Evolutionary conservation across 2,113 vertebrate genomes (phyloP).

Genomic region (Tetraodon nigroviridis): DNA sequence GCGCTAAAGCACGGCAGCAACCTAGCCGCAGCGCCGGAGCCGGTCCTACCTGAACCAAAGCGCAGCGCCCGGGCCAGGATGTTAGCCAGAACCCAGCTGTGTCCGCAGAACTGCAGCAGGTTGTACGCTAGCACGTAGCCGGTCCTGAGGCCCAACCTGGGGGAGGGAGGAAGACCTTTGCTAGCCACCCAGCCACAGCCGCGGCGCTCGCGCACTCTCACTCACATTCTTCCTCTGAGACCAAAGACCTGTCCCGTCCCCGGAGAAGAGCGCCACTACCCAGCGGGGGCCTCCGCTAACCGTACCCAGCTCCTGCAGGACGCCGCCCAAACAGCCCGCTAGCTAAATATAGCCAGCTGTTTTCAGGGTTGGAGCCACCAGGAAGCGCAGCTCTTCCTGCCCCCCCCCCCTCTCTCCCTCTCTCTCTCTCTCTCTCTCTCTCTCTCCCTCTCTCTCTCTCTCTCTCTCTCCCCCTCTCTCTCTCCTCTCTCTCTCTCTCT

Average conservation of each 20-base stretch:
- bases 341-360: constrained; percentile 75
- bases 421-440: too few relatives aligned
- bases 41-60: constrained; percentile 86
- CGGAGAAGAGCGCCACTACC: too few relatives aligned
- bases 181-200: background rate
- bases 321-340: constrained; percentile 64
- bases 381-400: background rate
- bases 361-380: constrained; percentile 15
- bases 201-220: constrained; percentile 1
- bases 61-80: constrained; percentile 86
- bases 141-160: constrained; percentile 75
- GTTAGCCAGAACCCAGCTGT: constrained; percentile 94
- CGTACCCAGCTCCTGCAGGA: constrained; percentile 62
- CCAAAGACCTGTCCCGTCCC: background rate
- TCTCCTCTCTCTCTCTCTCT: too few relatives aligned
- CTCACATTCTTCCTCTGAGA: constrained; percentile 40
- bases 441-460: too few relatives aligned
- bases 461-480: too few relatives aligned
- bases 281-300: constrained; percentile 74
- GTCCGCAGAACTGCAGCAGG: constrained; percentile 91
- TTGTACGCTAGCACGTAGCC: constrained; percentile 86
- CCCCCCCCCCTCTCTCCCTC: too few relatives aligned
- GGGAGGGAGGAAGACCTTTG: constrained; percentile 18
- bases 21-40: too few relatives aligned
- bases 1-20: too few relatives aligned